Percentiles rank a stretch among this genome's conserved stretches.
These are phyloP conservation scores for Manis javanica DNA, from an alignment of 2,797 vertebrate genomes.

Conservation along the genomic window DNA sequence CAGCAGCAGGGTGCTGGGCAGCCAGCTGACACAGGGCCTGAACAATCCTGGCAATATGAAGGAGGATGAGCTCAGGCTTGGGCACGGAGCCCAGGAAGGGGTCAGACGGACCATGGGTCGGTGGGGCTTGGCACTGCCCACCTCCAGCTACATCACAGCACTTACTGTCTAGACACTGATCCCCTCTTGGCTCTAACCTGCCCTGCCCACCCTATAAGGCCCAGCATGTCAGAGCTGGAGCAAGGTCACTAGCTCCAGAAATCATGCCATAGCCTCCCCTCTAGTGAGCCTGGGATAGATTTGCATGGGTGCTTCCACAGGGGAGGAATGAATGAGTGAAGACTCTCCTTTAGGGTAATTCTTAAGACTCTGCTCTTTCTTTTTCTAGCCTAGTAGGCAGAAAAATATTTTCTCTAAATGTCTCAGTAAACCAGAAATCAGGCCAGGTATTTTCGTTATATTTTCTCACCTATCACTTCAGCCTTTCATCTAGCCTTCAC, in stretches of 20 bases:
- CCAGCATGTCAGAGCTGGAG: background rate
- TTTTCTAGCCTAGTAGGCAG: background rate
- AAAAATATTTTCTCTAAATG: background rate
- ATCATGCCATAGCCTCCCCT: too few relatives aligned
- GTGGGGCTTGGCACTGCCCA: background rate
- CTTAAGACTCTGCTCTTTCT: background rate
- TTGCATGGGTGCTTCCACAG: background rate
- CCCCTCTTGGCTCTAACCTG: background rate
- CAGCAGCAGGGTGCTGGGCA: background rate
- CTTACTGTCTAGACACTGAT: background rate
- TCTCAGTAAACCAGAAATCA: background rate
- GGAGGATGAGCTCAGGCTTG: background rate
- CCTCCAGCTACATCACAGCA: background rate
- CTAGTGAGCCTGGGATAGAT: background rate
- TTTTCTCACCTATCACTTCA: background rate
- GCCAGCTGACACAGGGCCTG: background rate
- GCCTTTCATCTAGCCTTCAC: background rate
- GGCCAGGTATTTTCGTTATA: background rate
- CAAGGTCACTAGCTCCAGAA: background rate
- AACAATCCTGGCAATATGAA: background rate
- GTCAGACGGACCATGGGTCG: fast-evolving
- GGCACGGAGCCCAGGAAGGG: background rate
- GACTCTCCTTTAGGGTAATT: background rate
- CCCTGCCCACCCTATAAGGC: background rate
- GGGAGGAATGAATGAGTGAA: background rate